A percentile compares a stretch with the other conserved stretches of the same genome.
Evolutionary conservation across 2,797 vertebrate genomes (phyloP).

Genomic region (Furcifer pardalis): DNA sequence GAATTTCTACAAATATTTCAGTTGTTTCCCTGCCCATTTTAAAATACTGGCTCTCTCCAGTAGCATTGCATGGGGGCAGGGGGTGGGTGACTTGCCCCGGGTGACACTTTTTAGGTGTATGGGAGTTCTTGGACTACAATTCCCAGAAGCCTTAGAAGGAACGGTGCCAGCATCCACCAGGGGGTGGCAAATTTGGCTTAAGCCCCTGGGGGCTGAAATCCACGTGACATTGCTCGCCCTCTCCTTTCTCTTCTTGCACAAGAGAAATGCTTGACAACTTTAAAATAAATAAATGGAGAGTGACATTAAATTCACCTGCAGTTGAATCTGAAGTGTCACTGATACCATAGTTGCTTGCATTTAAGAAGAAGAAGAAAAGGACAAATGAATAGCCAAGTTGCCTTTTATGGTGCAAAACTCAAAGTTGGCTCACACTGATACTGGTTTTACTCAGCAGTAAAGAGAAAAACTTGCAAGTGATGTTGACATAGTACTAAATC

Average conservation of each 20-base stretch:
- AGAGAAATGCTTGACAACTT: rapidly evolving
- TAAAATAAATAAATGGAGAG: conserved; percentile 20
- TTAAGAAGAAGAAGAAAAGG: conserved; percentile 1
- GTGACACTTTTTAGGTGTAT: too few relatives aligned
- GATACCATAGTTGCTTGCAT: neutral
- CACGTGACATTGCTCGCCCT: too few relatives aligned
- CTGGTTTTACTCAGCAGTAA: conserved; percentile 76
- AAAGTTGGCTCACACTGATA: conserved; percentile 72
- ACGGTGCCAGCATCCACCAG: too few relatives aligned
- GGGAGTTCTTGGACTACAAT: neutral
- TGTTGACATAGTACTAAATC: conserved; percentile 79
- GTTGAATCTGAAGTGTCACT: conserved; percentile 34
- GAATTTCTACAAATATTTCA: conserved; percentile 26
- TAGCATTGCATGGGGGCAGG: too few relatives aligned
- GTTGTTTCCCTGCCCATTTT: too few relatives aligned
- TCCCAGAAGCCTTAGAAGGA: too few relatives aligned
- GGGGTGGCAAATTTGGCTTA: too few relatives aligned
- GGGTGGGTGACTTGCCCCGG: too few relatives aligned
- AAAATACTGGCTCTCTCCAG: too few relatives aligned
- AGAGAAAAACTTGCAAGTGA: conserved; percentile 72
- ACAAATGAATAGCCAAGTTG: conserved; percentile 31
- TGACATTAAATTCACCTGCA: conserved; percentile 19
- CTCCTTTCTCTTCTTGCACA: neutral
- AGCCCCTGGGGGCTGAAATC: too few relatives aligned
- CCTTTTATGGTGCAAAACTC: conserved; percentile 61